A percentile compares a stretch with the other conserved stretches of the same genome.
phyloP scores from a whole-genome alignment of 37 sponge, comb jelly and placozoan species.

The Cladorhizidae sp. region DNA sequence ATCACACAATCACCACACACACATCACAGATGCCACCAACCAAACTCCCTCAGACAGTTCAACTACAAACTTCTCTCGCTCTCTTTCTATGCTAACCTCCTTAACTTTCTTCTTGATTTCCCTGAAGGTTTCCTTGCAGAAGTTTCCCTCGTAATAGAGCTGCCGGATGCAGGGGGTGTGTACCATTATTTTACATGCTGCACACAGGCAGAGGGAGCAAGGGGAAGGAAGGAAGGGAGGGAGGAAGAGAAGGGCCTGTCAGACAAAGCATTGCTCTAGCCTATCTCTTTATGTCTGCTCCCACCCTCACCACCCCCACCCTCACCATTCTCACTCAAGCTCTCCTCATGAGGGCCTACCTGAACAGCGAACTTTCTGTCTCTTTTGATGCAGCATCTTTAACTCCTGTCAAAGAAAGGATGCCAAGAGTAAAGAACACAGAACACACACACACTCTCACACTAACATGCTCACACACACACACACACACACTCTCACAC shows the following conservation, averaged over 20 bases:
- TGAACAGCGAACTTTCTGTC: conserved; percentile 35
- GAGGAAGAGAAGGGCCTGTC: conserved; percentile 1
- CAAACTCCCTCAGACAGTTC: too few species aligned
- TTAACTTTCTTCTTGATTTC: conserved; percentile 66
- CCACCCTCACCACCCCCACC: not conserved
- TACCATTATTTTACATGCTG: conserved; percentile 69
- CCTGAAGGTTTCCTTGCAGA: conserved; percentile 81
- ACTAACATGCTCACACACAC: too few species aligned
- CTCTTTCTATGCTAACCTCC: conserved; percentile 6
- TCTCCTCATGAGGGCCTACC: conserved; percentile 7
- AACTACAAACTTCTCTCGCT: too few species aligned
- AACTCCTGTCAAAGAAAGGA: conserved; percentile 6
- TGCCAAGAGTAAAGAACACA: too few species aligned
- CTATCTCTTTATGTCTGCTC: too few species aligned
- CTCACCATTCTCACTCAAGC: not conserved
- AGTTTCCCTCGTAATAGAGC: conserved; percentile 35
- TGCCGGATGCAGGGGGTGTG: conserved; percentile 64
- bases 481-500: too few species aligned
- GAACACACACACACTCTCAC: too few species aligned
- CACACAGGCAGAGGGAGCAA: not conserved
- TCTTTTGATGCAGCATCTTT: conserved; percentile 33
- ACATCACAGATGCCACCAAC: too few species aligned
- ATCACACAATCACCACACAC: too few species aligned
- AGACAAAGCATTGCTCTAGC: not conserved
- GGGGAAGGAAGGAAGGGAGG: conserved; percentile 19